Evolutionary conservation across 2,888 invertebrate species (phyloP), one percentile per base, ranked within the genome.

Genomic region (Chloroclystis v-ata): DNA sequence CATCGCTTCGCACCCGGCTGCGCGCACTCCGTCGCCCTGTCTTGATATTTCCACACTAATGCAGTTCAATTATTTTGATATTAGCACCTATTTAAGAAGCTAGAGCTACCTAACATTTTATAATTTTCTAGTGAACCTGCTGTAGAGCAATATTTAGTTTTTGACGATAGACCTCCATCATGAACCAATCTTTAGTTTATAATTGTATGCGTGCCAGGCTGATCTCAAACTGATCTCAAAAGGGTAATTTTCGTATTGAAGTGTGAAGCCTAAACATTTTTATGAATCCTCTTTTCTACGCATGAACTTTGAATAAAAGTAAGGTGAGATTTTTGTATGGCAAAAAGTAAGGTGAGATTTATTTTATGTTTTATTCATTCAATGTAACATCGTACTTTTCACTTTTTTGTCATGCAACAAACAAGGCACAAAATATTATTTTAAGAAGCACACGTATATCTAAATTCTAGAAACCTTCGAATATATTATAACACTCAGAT

Each of bases 281-380:
- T 2, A 20, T 20, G 5, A 20, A 20, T 20, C 20, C 78, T 75
- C 74, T 72, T 67, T 65, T 71, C 71, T 74, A 73, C 69, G 72
- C 10, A 3, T 24, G 11, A 7, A 77, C 78, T 28, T 78, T 69
- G 59, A 69, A 70, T 70, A 52, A 49, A 52, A 71, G 70, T 70
- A 68, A 58, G 60, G 63, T 75, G 75, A 81, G 83, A 84, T 84
- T 82, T 82, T n/a, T n/a, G n/a, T n/a, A n/a, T n/a, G 79, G 70
- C 73, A 73, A 76, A 63, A 69, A 71, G 70, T 70, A 68, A 58
- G 60, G 63, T 75, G 75, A 81, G 83, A 84, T 84, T 82, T 82
- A 82, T 80, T 73, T 80, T 81, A 83, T 84, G 83, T 75, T 79
- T 86, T 83, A 85, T 84, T 84, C 83, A 84, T 82, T 73, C 71